These are phyloP conservation scores for Schizaphis graminum DNA, from an alignment of 2,888 invertebrate species.

Conservation along the genomic window DNA sequence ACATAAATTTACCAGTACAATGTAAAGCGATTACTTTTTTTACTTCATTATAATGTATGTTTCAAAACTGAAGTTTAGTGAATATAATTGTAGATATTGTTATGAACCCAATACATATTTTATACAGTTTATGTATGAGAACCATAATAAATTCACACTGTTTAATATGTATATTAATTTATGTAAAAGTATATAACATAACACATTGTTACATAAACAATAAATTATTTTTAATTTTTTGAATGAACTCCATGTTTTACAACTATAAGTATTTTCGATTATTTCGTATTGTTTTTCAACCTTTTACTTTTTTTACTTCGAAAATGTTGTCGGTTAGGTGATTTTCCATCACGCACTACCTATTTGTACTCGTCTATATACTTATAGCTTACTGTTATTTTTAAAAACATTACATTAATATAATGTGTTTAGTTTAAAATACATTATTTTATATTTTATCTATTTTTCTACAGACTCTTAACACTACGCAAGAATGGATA, in stretches of 20 bases:
- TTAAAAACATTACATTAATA: neutral
- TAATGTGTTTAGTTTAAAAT: neutral
- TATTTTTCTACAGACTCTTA: neutral
- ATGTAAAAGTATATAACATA: neutral
- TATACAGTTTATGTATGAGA: neutral
- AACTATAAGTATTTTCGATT: neutral
- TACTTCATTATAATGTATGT: neutral
- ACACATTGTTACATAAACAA: neutral
- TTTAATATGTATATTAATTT: neutral
- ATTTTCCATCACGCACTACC: neutral
- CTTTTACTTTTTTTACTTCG: neutral
- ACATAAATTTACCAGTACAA: neutral
- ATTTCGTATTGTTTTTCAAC: neutral
- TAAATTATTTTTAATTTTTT: neutral
- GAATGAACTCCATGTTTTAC: neutral
- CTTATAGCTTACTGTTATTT: neutral
- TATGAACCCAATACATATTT: neutral
- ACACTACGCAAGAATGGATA: neutral
- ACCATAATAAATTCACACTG: too few species aligned
- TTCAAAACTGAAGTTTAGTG: neutral
- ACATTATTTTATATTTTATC: neutral
- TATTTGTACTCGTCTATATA: too few species aligned
- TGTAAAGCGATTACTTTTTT: neutral
- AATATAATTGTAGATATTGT: neutral
- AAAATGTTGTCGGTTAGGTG: neutral